Base-by-base conservation (phyloP, 2,113 vertebrate species). In the Sprattus sprattus region DNA sequence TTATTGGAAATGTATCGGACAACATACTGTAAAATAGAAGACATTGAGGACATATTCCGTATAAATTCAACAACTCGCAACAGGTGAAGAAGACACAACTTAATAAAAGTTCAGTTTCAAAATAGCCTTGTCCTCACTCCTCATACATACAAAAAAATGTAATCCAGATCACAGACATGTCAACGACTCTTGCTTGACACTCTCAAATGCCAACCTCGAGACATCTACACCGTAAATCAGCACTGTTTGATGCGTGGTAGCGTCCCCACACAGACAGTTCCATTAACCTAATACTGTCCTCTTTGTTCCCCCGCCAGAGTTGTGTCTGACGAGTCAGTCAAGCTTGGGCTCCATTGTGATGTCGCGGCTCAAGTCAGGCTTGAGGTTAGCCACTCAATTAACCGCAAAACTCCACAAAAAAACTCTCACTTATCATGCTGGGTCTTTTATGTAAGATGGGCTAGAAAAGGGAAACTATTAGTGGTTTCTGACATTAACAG, bases 361-460 rank as follows among this genome's bases (percentile, higher is more conserved):
- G 67, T 11, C 15, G 10, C 5, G 64, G 67, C 13, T 75, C 67
- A 75, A 75, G 28, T 32, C 28, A 39, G 67, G 67, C 67, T 39
- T 75, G 67, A 75, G 67, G 67, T 39, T 75, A 75, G 67, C 67
- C 67, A 75, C 67, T 75, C 67, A 75, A 75, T 75, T 75, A 75
- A 75, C 67, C 67, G 32, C 28, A 75, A 75, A 11, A 28, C 28
- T 32, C 9, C 0, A 10, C n/a, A 67, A 28, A 71, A 28, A 71
- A 71, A 71, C 25, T 2, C 15, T 75, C 10, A 75, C 67, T 75
- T 10, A 39, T 75, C 67, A 39, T 10, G 4, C 3, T 11, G 10
- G 10, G 28, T 5, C 11, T 39, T 13, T 39, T 39, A 39, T 75
- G 28, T 32, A 75, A 75, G 28, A 39, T 32, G 3, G 28, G 3